phyloP scores from a whole-genome alignment of 2,888 invertebrate species.

The Osmoderma eremita region DNA sequence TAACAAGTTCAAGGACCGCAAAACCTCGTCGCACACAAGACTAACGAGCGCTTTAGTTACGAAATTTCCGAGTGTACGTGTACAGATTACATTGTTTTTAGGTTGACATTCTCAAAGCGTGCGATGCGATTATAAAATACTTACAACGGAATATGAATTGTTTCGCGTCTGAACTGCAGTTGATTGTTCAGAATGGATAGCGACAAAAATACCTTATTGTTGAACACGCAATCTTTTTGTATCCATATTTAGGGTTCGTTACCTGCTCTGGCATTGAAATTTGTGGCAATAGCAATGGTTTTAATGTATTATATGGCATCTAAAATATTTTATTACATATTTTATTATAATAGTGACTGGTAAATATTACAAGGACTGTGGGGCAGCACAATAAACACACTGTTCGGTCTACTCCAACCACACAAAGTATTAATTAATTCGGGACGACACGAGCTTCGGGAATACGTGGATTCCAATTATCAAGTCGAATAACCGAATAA shows the following conservation, averaged over 20 bases:
- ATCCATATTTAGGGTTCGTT: neutral
- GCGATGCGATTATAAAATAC: conserved; percentile 8
- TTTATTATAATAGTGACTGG: conserved; percentile 7
- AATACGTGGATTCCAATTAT: no score
- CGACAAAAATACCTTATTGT: no score
- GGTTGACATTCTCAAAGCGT: conserved; percentile 16
- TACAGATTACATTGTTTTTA: conserved; percentile 24
- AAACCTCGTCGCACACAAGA: conserved; percentile 22
- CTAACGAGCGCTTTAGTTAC: conserved; percentile 29
- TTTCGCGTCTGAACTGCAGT: conserved; percentile 1
- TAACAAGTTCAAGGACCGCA: conserved; percentile 32
- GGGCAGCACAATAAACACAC: no score
- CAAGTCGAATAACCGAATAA: no score
- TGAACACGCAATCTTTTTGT: conserved; percentile 1
- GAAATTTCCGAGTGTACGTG: conserved; percentile 8
- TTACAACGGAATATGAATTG: conserved; percentile 1
- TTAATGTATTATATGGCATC: no score
- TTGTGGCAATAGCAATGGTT: neutral
- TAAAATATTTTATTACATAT: no score
- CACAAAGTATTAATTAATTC: no score
- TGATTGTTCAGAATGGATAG: neutral
- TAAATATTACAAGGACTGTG: no score
- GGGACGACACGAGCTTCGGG: no score
- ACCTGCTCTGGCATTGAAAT: conserved; percentile 9
- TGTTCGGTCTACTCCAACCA: no score